A percentile compares a stretch with the other conserved stretches of the same genome.
Conservation (phyloP, 2,888 invertebrate genomes). For the Pristionchus arcanus region DNA sequence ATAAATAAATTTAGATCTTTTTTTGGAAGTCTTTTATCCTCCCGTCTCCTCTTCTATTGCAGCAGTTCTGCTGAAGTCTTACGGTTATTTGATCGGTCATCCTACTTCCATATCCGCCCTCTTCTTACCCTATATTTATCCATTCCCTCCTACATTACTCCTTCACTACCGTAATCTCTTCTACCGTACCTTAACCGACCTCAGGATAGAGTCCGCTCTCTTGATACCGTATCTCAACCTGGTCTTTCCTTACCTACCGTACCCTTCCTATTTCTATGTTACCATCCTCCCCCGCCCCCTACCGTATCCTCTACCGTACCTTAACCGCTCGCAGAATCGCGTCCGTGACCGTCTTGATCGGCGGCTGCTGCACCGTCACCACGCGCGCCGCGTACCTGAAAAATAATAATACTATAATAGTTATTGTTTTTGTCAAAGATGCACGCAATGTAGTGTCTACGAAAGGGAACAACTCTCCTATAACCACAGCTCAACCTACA, state of each 20-base stretch:
- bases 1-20: too few species aligned
- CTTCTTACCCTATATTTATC: too few species aligned
- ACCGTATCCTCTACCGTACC: conserved; percentile 15
- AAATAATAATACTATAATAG: neutral
- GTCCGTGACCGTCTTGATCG: conserved; percentile 52
- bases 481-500: too few species aligned
- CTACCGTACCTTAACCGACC: neutral
- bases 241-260: neutral
- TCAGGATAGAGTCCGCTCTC: neutral
- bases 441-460: neutral
- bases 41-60: too few species aligned
- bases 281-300: neutral
- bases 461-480: too few species aligned
- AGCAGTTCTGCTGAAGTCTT: too few species aligned
- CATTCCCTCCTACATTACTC: too few species aligned
- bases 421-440: neutral
- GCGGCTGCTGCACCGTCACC: conserved; percentile 59
- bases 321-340: conserved; percentile 16
- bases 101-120: too few species aligned
- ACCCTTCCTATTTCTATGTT: too few species aligned
- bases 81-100: too few species aligned
- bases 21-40: too few species aligned
- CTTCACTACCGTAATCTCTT: neutral
- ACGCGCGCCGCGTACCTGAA: conserved; percentile 68
- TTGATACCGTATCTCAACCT: too few species aligned